Base-by-base conservation (phyloP, 2,113 vertebrate genomes). In the Xiphophorus maculatus region DNA sequence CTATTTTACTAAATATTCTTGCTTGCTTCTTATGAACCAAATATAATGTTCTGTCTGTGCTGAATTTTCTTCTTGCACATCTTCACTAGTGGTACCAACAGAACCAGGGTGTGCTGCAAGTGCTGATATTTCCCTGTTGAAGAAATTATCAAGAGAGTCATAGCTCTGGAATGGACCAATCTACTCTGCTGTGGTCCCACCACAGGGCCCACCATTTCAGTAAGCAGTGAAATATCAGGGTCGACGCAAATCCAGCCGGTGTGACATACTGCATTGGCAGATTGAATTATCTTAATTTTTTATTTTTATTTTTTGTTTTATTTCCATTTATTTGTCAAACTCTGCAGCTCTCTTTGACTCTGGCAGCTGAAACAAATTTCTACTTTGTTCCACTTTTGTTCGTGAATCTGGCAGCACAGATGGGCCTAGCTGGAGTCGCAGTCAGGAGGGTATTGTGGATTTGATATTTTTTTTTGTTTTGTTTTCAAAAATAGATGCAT, bases 381-480 rank as follows among this genome's bases (percentile, higher is more conserved):
- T 27, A 28, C 48, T 83, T 79, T 79, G 72, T 79, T 83, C 75
- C 82, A 73, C 65, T 72, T 80, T 74, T 71, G 81, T 87, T 77
- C 54, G n/a, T 32, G 51, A 80, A 73, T 66, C 69, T 80, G 54
- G 75, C 48, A 60, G 82, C 80, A 78, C 82, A 89, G 80, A 86
- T 88, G 77, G 73, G 35, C 81, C 65, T n/a, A 60, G 69, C 58
- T 40, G 19, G 54, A 71, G 69, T 76, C 66, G 12, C 61, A 42
- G 66, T 76, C 71, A 69, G 62, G 33, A 71, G 75, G 77, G 64
- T 84, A 79, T 27, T 27, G 44, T 19, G 60, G 29, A 66, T 62
- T 11, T 30, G 30, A 27, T 15, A 42, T 44, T 22, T 25, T 30
- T 48, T 29, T 40, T 5, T 33, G n/a, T 67, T 42, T 22, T 35